Evolutionary conservation across 2,797 vertebrate species (phyloP).

Genomic region (Mastacembelus armatus): DNA sequence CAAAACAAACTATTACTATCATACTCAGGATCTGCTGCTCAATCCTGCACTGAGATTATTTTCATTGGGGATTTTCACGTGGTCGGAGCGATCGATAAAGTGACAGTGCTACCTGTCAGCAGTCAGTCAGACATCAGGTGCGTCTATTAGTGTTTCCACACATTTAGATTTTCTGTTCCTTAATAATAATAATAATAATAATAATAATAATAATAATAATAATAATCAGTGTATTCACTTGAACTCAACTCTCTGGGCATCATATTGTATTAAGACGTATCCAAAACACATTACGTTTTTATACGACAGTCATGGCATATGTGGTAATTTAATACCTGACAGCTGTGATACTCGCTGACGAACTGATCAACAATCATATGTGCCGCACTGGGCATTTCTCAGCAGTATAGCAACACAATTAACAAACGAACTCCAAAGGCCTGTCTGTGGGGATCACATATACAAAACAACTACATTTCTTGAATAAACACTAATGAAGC

Average conservation of each 20-base stretch:
- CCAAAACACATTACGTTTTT: constrained; percentile 4
- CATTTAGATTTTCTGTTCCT: constrained; percentile 3
- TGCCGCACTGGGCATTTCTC: background rate
- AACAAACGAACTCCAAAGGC: too few species aligned
- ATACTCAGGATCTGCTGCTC: constrained; percentile 18
- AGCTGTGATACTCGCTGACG: constrained; percentile 31
- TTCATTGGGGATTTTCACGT: constrained; percentile 28
- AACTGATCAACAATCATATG: constrained; percentile 3
- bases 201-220: too few species aligned
- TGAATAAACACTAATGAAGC: too few species aligned
- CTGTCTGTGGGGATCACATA: too few species aligned
- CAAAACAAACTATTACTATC: constrained; percentile 20
- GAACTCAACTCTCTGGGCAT: constrained; percentile 16
- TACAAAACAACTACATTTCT: too few species aligned
- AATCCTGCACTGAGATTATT: constrained; percentile 21
- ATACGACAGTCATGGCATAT: background rate
- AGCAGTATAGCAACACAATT: too few species aligned
- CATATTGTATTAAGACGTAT: background rate
- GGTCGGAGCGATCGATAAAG: constrained; percentile 19
- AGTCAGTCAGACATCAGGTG: background rate
- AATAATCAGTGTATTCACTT: constrained; percentile 4
- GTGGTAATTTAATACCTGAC: constrained; percentile 30
- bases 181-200: too few species aligned
- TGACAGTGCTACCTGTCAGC: constrained; percentile 17
- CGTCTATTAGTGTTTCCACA: constrained; percentile 10